Evolutionary conservation across 2,888 invertebrate species (phyloP).

Genomic region (Aspidiotus destructor): DNA sequence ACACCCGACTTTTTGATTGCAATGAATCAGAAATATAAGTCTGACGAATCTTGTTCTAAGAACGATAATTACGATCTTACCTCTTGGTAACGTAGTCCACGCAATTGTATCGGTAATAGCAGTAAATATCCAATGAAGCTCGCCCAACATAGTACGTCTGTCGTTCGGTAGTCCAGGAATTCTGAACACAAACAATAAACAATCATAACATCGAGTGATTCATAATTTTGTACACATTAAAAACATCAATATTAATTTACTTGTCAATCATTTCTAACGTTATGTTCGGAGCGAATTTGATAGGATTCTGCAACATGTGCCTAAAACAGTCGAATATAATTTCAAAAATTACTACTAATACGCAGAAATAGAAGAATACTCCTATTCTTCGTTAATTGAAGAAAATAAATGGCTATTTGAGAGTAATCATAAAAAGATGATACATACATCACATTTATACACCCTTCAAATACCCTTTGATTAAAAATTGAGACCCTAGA

Average conservation of each 20-base stretch:
- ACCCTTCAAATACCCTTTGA: too few relatives aligned
- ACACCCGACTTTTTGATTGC: too few relatives aligned
- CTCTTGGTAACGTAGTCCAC: conserved; percentile 90
- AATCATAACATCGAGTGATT: neutral
- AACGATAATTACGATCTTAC: conserved; percentile 41
- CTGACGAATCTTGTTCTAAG: too few relatives aligned
- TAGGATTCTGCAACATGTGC: conserved; percentile 76
- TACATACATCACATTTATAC: too few relatives aligned
- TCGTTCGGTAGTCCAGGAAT: conserved; percentile 93
- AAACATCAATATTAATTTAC: conserved; percentile 47
- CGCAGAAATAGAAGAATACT: too few relatives aligned
- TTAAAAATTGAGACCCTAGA: too few relatives aligned
- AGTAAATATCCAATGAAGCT: conserved; percentile 99
- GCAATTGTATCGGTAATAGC: conserved; percentile 99
- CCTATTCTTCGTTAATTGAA: too few relatives aligned
- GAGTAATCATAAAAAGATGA: too few relatives aligned
- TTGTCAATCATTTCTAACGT: conserved; percentile 82
- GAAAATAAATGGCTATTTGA: too few relatives aligned
- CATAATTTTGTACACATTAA: conserved; percentile 1
- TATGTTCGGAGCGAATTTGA: conserved; percentile 69
- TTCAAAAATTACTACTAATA: conserved; percentile 1
- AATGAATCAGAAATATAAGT: too few relatives aligned
- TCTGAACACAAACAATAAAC: conserved; percentile 45
- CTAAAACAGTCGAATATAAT: conserved; percentile 38
- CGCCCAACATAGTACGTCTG: conserved; percentile 92